A percentile compares a stretch with the other conserved stretches of the same genome.
phyloP scores from a whole-genome alignment of 2,113 vertebrate genomes.

The Chaetodon auriga region DNA sequence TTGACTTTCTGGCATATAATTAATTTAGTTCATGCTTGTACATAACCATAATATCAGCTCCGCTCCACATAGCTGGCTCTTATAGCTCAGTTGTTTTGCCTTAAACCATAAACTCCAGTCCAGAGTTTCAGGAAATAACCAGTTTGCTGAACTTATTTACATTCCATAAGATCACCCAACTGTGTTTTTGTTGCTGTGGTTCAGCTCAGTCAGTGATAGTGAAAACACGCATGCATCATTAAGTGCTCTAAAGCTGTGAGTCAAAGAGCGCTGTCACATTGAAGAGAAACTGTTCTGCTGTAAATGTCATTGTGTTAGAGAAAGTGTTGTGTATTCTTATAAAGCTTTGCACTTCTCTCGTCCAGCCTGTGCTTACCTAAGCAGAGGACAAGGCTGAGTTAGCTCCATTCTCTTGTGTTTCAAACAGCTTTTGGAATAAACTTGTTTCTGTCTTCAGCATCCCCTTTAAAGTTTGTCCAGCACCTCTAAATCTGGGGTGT shows the following conservation, averaged over 20 bases:
- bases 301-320: background rate
- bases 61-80: background rate
- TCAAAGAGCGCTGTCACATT: background rate
- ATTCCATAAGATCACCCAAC: background rate
- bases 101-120: background rate
- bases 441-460: background rate
- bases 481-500: background rate
- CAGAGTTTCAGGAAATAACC: background rate
- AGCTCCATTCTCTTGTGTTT: no score
- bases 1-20: background rate
- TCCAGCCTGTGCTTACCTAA: no score
- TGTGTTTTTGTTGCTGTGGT: background rate
- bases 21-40: background rate
- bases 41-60: background rate
- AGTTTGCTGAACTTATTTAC: background rate
- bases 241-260: background rate
- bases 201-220: background rate
- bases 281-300: background rate
- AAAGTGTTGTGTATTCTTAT: background rate
- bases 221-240: conserved; percentile 7
- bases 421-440: no score
- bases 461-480: background rate
- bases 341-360: background rate
- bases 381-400: no score
- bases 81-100: background rate